Conservation (phyloP, 2,797 vertebrate species). For the Apogon talboti region DNA sequence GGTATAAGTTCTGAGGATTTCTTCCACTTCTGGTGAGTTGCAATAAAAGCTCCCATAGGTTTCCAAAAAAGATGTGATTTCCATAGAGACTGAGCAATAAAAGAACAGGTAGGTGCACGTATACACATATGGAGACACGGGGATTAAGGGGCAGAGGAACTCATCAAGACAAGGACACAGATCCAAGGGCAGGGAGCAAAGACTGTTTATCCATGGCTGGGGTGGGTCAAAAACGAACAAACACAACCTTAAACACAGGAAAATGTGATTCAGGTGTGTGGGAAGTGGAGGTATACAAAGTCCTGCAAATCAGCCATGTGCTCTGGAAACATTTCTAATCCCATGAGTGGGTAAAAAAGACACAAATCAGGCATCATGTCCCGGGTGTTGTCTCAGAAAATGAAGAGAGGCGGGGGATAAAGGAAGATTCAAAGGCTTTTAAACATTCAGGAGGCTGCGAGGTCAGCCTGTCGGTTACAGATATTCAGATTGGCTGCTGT, state of each 20-base stretch:
- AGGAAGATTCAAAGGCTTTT: conserved; percentile 46
- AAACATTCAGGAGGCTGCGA: conserved; percentile 1
- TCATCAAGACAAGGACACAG: conserved; percentile 32
- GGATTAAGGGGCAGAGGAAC: conserved; percentile 39
- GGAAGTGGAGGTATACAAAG: conserved; percentile 47
- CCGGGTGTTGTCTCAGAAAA: conserved; percentile 44
- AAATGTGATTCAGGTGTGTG: conserved; percentile 73
- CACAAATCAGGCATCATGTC: conserved; percentile 37
- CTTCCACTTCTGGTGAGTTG: too few relatives aligned
- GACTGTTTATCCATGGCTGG: conserved; percentile 53
- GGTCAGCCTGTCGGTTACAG: conserved; percentile 19
- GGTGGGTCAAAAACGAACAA: conserved; percentile 55
- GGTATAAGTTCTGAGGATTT: too few relatives aligned
- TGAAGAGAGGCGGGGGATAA: conserved; percentile 22
- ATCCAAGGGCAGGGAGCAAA: conserved; percentile 39
- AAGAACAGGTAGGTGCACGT: not conserved
- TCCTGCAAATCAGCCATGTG: conserved; percentile 19
- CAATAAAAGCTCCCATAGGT: too few relatives aligned
- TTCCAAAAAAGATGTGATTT: too few relatives aligned
- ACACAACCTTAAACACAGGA: conserved; percentile 54
- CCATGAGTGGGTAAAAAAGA: conserved; percentile 42
- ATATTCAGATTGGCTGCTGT: conserved; percentile 27
- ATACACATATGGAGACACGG: not conserved
- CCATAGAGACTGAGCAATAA: too few relatives aligned
- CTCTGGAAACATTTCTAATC: conserved; percentile 40